Percentiles rank a stretch among this genome's conserved stretches.
These are phyloP conservation scores for Euspilapteryx auroguttella DNA, from an alignment of 2,888 invertebrate species.

Conservation along the genomic window DNA sequence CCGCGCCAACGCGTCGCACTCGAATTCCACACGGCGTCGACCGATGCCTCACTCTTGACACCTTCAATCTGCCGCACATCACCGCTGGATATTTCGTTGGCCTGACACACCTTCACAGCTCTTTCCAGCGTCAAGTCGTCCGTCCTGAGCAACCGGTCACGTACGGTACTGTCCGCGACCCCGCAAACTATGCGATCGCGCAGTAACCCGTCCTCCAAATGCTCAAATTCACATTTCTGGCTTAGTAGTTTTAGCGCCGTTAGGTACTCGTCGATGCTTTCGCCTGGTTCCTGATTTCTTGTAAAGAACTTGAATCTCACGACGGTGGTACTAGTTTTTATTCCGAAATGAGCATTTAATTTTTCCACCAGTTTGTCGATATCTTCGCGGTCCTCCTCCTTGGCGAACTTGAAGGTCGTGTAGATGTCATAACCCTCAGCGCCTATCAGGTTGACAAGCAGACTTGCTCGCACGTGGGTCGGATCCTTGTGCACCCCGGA, in stretches of 20 bases:
- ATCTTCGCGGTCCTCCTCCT: constrained; percentile 8
- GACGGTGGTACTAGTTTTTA: constrained; percentile 2
- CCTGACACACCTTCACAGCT: constrained; percentile 8
- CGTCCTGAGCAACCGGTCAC: constrained; percentile 7
- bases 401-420: constrained; percentile 8
- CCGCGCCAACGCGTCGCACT: constrained; percentile 1
- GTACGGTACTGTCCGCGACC: constrained; percentile 1
- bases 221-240: constrained; percentile 7
- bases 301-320: constrained; percentile 5
- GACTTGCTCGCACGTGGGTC: constrained; percentile 8
- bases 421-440: constrained; percentile 10
- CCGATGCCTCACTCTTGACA: neutral
- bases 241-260: constrained; percentile 6
- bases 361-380: constrained; percentile 5
- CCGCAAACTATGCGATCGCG: constrained; percentile 9
- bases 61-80: constrained; percentile 3
- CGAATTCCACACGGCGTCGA: neutral
- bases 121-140: constrained; percentile 7
- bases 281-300: constrained; percentile 2
- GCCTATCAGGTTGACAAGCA: constrained; percentile 12
- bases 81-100: constrained; percentile 7
- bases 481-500: constrained; percentile 5
- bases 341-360: constrained; percentile 3
- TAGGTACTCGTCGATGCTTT: constrained; percentile 5
- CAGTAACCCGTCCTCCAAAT: constrained; percentile 7